A percentile compares a stretch with the other conserved stretches of the same genome.
Conservation (phyloP, 2,113 vertebrate genomes). For the Ptyas mucosa region DNA sequence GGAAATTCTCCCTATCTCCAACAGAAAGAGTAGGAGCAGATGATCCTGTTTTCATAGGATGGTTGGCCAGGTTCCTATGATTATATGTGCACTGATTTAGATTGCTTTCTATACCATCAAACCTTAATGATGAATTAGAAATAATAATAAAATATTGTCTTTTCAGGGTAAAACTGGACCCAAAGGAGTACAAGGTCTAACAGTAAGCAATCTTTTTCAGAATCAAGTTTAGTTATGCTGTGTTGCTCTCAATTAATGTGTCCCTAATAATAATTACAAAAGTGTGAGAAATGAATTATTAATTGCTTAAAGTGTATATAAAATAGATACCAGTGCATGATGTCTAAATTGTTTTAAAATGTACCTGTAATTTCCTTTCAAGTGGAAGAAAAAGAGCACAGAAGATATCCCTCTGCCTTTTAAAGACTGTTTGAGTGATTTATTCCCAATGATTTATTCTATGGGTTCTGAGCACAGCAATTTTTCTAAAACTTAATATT, state of each 20-base stretch:
- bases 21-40: background rate
- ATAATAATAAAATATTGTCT: conserved; percentile 36
- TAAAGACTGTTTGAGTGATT: background rate
- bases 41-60: background rate
- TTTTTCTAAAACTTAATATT: background rate
- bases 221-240: background rate
- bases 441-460: background rate
- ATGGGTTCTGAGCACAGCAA: background rate
- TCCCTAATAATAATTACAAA: background rate
- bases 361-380: background rate
- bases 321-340: background rate
- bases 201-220: conserved; percentile 67
- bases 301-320: background rate
- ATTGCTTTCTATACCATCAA: background rate
- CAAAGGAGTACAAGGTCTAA: conserved; percentile 84
- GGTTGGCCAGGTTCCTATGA: background rate
- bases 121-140: conserved; percentile 19
- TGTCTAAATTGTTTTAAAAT: background rate
- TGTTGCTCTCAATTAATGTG: background rate
- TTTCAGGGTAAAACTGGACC: conserved; percentile 76
- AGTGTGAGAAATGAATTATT: background rate
- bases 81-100: background rate
- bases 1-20: background rate
- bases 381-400: background rate
- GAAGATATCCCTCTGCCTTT: background rate